Base-by-base conservation (phyloP, 2,113 vertebrate genomes). In the Brachyhypopomus gauderio region DNA sequence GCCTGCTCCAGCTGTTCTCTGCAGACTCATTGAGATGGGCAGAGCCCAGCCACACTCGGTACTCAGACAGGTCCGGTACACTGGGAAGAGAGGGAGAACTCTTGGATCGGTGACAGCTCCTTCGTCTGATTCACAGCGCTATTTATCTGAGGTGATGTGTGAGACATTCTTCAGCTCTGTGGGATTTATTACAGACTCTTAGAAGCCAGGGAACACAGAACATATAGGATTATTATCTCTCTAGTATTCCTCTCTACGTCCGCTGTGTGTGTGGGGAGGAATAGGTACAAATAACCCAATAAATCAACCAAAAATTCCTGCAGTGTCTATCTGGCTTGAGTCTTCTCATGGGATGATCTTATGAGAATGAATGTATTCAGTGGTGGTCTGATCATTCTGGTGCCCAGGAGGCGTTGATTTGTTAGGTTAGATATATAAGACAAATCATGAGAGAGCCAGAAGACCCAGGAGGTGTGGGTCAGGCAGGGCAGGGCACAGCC, bases 11-110 rank as follows among this genome's bases (percentile, higher is more conserved):
- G 71, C 87, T 91, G 81, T 96, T 95, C 34, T 95, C 91, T 69
- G 92, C 86, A 0, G 90, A 95, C 83, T 94, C 93, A 64, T 92
- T 92, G 72, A 98, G 93, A 87, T 97, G 95, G 63, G 97, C 94
- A 34, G 96, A 93, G 58, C 96, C 97, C 78, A 98, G 93, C 95
- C 93, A 97, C 62, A 95, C 96, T 87, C 93, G 95, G 89, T 98
- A 98, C 81, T 98, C 96, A 75, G 94, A 97, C 85, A 98, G 88
- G 82, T 99, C 96, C 72, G 95, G 97, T 84, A 96, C 94, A 79
- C 97, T 97, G 84, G 73, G 63, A 76, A 62, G 58, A 66, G 8
- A 19, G 14, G 45, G 1, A 20, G 6, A 36, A 4, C 4, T 11
- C 45, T 52, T 11, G 45, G 45, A 11, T 48, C 12, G 9, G 45